Evolutionary conservation across 2,888 invertebrate genomes (phyloP), one percentile per base, ranked within the genome.

Genomic region (Petrophora chlorosata): DNA sequence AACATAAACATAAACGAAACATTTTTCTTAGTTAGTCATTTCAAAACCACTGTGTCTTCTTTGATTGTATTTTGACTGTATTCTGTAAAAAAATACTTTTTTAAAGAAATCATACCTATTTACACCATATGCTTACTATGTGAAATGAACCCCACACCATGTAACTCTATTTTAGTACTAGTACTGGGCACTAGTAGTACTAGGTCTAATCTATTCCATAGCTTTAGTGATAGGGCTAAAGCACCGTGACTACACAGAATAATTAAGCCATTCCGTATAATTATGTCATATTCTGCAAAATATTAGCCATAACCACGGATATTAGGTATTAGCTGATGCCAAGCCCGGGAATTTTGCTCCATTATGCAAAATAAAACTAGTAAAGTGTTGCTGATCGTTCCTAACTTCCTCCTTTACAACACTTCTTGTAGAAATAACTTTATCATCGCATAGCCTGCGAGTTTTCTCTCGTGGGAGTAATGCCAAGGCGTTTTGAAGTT

Each of bases 341-440:
- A 33, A 32, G 46, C 22, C 45, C n/a, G 30, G 23, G 36, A 36
- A 50, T 56, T 44, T 39, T 52, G 44, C 50, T 26, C 42, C 26
- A 59, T 59, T 59, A 59, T 56, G 56, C 54, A 56, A 59, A 56
- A 42, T 56, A 35, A 7, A 36, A 30, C 38, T 32, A 42, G 53
- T 49, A 49, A 59, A 47, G 22, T 44, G 43, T 39, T 19, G 51
- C 38, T 42, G 28, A 28, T n/a, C n/a, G n/a, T n/a, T n/a, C n/a
- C n/a, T 53, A 29, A 56, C 49, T 50, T 44, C 43, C 49, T 50
- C 39, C 33, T 35, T 9, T 15, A 25, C 9, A n/a, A 14, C 4
- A 17, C 23, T 23, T 23, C 8, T 5, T 23, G 13, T 28, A 28
- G 12, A 3, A 8, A 8, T 8, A 4, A 7, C 7, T n/a, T 3